phyloP scores from a whole-genome alignment of 2,113 vertebrate species.

The Scomber japonicus region DNA sequence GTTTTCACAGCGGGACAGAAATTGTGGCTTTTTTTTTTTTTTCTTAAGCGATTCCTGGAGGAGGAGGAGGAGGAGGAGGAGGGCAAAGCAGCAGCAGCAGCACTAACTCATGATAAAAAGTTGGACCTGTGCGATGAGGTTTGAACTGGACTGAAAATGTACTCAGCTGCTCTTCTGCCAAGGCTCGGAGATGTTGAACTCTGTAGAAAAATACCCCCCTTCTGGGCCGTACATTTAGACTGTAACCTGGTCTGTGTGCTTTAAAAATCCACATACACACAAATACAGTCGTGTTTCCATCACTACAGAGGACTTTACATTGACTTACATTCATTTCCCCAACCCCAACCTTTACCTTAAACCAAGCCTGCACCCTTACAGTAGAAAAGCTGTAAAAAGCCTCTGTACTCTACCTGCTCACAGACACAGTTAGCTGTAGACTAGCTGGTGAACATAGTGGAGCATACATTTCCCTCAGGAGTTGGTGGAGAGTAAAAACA shows the following conservation, averaged over 20 bases:
- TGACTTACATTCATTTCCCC: too few relatives aligned
- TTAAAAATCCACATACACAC: conserved; percentile 2
- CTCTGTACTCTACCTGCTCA: too few relatives aligned
- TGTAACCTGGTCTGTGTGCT: conserved; percentile 47
- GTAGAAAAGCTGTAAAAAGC: too few relatives aligned
- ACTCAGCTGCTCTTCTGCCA: conserved; percentile 48
- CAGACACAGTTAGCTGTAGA: too few relatives aligned
- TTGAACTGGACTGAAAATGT: conserved; percentile 27
- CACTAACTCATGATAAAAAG: conserved; percentile 55
- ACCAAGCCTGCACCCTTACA: too few relatives aligned
- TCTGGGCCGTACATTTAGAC: conserved; percentile 38
- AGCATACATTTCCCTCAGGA: too few relatives aligned
- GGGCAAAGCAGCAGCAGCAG: conserved; percentile 13
- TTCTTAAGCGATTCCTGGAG: conserved; percentile 32
- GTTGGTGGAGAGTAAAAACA: too few relatives aligned
- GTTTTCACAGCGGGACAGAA: conserved; percentile 56
- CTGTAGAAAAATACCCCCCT: conserved; percentile 39
- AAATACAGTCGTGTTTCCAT: neutral
- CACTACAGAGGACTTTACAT: too few relatives aligned
- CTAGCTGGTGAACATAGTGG: too few relatives aligned
- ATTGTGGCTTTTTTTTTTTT: conserved; percentile 22
- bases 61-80: conserved; percentile 25
- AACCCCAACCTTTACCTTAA: too few relatives aligned
- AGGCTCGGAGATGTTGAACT: conserved; percentile 25
- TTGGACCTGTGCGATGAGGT: conserved; percentile 22